These are phyloP conservation scores for Eilema griseolum DNA, from an alignment of 2,888 invertebrate species.

Conservation along the genomic window DNA sequence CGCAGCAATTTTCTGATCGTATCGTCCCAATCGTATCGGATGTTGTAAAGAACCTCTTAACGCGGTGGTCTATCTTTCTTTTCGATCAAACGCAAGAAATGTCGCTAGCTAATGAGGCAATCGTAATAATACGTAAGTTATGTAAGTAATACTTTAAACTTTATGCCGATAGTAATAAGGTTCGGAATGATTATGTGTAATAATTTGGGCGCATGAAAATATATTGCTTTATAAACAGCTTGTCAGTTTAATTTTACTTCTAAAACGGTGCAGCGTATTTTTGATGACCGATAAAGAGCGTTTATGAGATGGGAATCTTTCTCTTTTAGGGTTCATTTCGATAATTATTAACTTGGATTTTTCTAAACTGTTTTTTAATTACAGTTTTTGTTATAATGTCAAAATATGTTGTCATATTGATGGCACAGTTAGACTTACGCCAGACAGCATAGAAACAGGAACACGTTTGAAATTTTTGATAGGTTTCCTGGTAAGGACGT, in stretches of 20 bases:
- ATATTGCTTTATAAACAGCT: slow-evolving; percentile 56
- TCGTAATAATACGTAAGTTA: slow-evolving; percentile 42
- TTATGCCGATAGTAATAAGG: slow-evolving; percentile 25
- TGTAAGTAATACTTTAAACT: slow-evolving; percentile 26
- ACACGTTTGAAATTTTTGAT: neutral
- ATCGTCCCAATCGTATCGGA: slow-evolving; percentile 45
- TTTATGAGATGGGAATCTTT: slow-evolving; percentile 50
- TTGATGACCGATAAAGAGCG: slow-evolving; percentile 48
- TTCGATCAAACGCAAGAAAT: slow-evolving; percentile 57
- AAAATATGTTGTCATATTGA: neutral
- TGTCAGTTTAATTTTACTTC: slow-evolving; percentile 54
- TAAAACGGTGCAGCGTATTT: slow-evolving; percentile 51
- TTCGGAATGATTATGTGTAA: slow-evolving; percentile 26
- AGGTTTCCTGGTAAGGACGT: neutral
- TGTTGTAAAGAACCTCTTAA: slow-evolving; percentile 46
- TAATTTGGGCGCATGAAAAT: slow-evolving; percentile 51
- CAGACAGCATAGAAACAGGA: neutral
- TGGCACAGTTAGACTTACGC: neutral
- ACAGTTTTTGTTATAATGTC: neutral
- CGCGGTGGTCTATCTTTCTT: slow-evolving; percentile 49
- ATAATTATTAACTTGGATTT: slow-evolving; percentile 6
- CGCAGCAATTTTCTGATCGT: slow-evolving; percentile 38
- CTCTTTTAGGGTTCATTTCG: slow-evolving; percentile 28
- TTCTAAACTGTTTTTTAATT: neutral
- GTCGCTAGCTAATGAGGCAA: slow-evolving; percentile 58